phyloP scores from a whole-genome alignment of 2,888 invertebrate genomes.

The Alloscopus bannaensis region DNA sequence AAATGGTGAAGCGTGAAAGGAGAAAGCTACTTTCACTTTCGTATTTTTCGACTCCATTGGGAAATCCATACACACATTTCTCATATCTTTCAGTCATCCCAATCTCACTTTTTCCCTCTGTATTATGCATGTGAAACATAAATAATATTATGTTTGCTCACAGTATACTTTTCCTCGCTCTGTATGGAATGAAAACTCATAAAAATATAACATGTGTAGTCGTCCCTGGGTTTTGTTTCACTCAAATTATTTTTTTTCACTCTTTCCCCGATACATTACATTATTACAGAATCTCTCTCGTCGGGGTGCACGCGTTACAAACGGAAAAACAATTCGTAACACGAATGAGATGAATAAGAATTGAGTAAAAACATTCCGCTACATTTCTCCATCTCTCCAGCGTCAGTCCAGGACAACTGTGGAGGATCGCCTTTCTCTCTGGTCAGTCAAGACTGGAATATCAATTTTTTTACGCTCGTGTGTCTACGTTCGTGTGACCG shows the following conservation, averaged over 20 bases:
- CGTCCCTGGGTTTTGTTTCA: no score
- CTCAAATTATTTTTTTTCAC: no score
- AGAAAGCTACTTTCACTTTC: not conserved
- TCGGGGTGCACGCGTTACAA: no score
- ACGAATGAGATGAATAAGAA: not conserved
- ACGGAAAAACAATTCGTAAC: no score
- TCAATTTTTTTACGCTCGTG: conserved; percentile 26
- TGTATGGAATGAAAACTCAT: no score
- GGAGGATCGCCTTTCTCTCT: no score
- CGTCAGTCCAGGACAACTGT: not conserved
- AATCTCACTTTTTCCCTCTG: not conserved
- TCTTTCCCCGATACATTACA: no score
- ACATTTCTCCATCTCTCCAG: not conserved
- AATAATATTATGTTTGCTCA: conserved; percentile 14
- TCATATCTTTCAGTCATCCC: not conserved
- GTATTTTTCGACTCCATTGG: not conserved
- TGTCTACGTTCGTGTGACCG: no score
- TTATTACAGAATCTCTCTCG: no score
- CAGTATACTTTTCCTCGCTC: not conserved
- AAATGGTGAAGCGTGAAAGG: not conserved
- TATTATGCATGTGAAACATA: not conserved
- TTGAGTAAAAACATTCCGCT: not conserved
- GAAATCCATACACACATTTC: conserved; percentile 5
- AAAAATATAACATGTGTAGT: no score
- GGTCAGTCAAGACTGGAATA: conserved; percentile 62